Base-by-base conservation (phyloP, 2,797 vertebrate species). In the Emydoidea blandingii region DNA sequence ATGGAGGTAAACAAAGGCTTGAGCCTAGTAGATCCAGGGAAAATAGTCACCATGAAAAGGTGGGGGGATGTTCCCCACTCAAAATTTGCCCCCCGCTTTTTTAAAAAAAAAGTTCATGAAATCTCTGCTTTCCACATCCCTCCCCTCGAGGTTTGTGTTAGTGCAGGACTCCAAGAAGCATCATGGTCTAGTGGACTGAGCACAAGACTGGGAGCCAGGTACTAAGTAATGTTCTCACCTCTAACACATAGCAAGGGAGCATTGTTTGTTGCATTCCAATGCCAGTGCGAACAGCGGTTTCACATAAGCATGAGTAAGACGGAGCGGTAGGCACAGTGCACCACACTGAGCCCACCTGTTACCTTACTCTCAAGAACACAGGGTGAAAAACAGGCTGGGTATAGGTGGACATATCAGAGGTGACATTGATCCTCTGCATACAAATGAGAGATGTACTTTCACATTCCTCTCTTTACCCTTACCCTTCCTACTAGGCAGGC, bases 11-110 rank as follows among this genome's bases (percentile, higher is more conserved):
- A 57, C 72, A 72, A 50, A 76, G 81, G 29, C 11, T 29, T 47
- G 53, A 4, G 37, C 12, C 0, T 5, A 6, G n/a, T 0, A 82
- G 25, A 74, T n/a, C 29, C 31, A 92, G 29, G 47, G 25, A 86
- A 44, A 29, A 52, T 52, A 59, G 2, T 4, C 19, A 34, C 3
- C 52, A 4, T 11, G 3, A 15, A 4, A 65, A 4, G 4, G 8
- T 12, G 23, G 62, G 8, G 16, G n/a, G 10, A 41, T 41, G 19
- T 86, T 80, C 8, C 8, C 15, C 4, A 12, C 25, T 47, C 14
- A 29, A 78, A 47, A 14, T 21, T 74, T 37, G 5, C 19, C 9
- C 9, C 21, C 19, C 3, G 3, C 21, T 54, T 19, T 21, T 21
- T 5, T 0, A 12, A 57, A 27, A 57, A 57, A 9, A 79, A 50